Conservation (phyloP, 2,888 invertebrate genomes). For the Ectemnius continuus region DNA sequence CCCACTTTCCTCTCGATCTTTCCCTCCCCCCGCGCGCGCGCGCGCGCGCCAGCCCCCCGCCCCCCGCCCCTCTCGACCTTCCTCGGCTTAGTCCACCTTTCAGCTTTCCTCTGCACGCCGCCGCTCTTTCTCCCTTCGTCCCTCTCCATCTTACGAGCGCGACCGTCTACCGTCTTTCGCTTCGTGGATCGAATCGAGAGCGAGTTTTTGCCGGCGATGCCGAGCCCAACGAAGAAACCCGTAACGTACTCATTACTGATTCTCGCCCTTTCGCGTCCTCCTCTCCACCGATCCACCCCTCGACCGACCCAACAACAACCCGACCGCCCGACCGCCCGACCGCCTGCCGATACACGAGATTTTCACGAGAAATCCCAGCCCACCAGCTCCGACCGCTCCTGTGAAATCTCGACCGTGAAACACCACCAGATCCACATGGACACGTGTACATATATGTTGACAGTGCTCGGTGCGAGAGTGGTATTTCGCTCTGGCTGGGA, state of each 20-base stretch:
- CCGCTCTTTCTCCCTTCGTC: constrained; percentile 16
- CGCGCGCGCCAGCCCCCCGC: not conserved
- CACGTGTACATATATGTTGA: too few relatives aligned
- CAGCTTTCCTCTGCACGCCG: constrained; percentile 6
- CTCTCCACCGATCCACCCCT: constrained; percentile 14
- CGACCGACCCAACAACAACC: not conserved
- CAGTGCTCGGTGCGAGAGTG: too few relatives aligned
- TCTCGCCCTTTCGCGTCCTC: constrained; percentile 55
- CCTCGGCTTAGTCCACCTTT: constrained; percentile 11
- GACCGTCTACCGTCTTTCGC: constrained; percentile 24
- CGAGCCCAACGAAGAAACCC: constrained; percentile 41
- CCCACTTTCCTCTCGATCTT: constrained; percentile 17
- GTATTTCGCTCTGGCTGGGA: too few relatives aligned
- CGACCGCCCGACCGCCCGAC: not conserved
- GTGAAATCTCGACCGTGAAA: not conserved
- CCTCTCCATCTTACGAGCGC: constrained; percentile 11
- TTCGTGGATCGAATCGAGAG: constrained; percentile 61
- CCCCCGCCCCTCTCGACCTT: not conserved
- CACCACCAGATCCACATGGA: too few relatives aligned
- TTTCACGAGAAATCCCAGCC: constrained; percentile 29
- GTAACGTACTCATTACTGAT: constrained; percentile 62
- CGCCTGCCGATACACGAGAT: constrained; percentile 16
- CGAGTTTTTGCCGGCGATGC: constrained; percentile 55
- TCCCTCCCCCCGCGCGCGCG: not conserved
- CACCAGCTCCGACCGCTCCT: not conserved